Percentiles rank a stretch among this genome's conserved stretches.
Evolutionary conservation across 2,797 vertebrate species (phyloP).

Genomic region (Knipowitschia caucasica): DNA sequence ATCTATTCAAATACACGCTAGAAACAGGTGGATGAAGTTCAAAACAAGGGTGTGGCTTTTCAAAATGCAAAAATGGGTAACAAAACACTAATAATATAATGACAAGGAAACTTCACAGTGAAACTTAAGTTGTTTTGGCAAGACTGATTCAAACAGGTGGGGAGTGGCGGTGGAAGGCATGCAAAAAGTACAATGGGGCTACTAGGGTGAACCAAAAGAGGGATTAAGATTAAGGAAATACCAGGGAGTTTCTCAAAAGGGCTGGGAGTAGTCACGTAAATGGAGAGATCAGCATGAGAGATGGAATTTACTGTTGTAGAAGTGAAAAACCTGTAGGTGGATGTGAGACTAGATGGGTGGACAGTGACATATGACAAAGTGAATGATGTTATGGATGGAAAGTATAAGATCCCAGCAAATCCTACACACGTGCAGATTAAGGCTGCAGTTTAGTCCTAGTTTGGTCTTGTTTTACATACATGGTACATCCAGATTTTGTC

Average conservation of each 20-base stretch:
- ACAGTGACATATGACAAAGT: conserved; percentile 59
- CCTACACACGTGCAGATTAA: not conserved
- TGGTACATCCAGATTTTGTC: too few relatives aligned
- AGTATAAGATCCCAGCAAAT: not conserved
- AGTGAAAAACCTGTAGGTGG: conserved; percentile 75
- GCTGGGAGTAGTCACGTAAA: conserved; percentile 14
- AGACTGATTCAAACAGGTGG: conserved; percentile 27
- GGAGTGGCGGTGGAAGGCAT: conserved; percentile 47
- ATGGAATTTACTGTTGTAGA: conserved; percentile 53
- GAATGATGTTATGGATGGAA: conserved; percentile 30
- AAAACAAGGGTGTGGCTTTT: conserved; percentile 28
- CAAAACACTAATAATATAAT: conserved; percentile 39
- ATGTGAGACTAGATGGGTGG: conserved; percentile 69
- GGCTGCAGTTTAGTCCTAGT: not conserved
- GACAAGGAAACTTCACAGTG: conserved; percentile 18
- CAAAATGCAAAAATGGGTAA: conserved; percentile 26
- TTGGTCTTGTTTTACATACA: too few relatives aligned
- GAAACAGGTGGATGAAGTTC: conserved; percentile 29
- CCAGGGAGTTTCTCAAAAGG: conserved; percentile 14
- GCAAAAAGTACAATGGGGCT: conserved; percentile 42
- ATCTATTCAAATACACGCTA: conserved; percentile 45
- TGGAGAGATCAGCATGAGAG: conserved; percentile 18
- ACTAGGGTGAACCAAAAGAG: conserved; percentile 1
- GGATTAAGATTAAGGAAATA: conserved; percentile 25
- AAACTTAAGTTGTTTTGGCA: conserved; percentile 36